Conservation (phyloP, 1,140 invertebrate genomes). For the Tetranychus urticae region DNA sequence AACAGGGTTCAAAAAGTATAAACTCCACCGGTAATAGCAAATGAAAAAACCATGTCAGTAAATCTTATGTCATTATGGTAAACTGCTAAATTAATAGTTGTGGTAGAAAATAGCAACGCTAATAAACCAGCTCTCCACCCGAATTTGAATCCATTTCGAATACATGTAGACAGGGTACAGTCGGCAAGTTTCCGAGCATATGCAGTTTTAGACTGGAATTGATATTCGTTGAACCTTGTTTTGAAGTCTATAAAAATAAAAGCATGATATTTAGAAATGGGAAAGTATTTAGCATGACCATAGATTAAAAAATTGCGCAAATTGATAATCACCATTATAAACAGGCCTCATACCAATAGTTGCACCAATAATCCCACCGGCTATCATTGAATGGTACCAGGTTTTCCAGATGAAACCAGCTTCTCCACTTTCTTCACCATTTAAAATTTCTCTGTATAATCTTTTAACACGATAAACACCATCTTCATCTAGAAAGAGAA, state of each 20-base stretch:
- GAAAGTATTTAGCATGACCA: too few species aligned
- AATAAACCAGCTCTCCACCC: background rate
- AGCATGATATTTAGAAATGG: too few species aligned
- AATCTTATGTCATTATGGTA: background rate
- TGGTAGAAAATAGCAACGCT: background rate
- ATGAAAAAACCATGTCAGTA: background rate
- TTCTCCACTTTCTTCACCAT: too few species aligned
- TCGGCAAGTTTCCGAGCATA: slow-evolving; percentile 19
- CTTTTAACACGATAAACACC: too few species aligned
- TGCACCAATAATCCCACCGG: too few species aligned
- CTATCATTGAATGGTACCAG: too few species aligned
- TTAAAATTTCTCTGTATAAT: too few species aligned
- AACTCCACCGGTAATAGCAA: background rate
- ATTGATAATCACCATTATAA: too few species aligned
- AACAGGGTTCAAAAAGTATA: background rate
- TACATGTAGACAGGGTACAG: slow-evolving; percentile 1
- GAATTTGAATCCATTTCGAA: background rate
- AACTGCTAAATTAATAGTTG: background rate
- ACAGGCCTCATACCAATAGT: too few species aligned
- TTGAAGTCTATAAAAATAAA: background rate
- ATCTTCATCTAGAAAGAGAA: too few species aligned
- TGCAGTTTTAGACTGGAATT: background rate
- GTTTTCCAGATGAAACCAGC: too few species aligned
- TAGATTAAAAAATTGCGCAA: too few species aligned
- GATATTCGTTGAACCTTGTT: background rate